A percentile compares a stretch with the other conserved stretches of the same genome.
Conservation (phyloP, 2,797 vertebrate genomes). For the Gila robusta region DNA sequence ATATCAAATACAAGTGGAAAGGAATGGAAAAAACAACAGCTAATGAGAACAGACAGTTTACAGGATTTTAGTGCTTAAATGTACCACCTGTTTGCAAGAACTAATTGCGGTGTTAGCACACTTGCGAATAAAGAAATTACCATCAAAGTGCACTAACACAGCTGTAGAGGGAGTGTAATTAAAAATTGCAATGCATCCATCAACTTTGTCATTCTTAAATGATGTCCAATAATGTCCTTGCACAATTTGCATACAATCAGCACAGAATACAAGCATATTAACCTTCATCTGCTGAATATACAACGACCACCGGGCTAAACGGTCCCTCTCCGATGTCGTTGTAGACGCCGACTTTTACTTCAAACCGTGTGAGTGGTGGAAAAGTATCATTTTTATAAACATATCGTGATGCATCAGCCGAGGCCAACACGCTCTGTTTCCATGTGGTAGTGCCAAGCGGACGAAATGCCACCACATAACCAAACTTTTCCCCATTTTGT, state of each 20-base stretch:
- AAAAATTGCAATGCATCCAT: slow-evolving; percentile 15
- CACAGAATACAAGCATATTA: slow-evolving; percentile 37
- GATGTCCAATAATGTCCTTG: slow-evolving; percentile 33
- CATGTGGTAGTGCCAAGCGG: slow-evolving; percentile 82
- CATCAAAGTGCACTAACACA: slow-evolving; percentile 47
- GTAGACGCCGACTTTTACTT: slow-evolving; percentile 89
- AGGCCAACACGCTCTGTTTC: slow-evolving; percentile 84
- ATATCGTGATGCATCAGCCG: slow-evolving; percentile 83
- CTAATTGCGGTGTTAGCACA: slow-evolving; percentile 9
- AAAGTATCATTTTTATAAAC: slow-evolving; percentile 86
- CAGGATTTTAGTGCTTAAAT: slow-evolving; percentile 25
- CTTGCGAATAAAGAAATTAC: slow-evolving; percentile 35
- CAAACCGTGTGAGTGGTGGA: slow-evolving; percentile 83
- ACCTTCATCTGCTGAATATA: slow-evolving; percentile 90
- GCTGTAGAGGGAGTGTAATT: slow-evolving; percentile 27
- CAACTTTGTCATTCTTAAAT: slow-evolving; percentile 34
- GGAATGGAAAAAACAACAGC: background rate
- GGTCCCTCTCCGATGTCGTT: slow-evolving; percentile 86
- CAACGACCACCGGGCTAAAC: slow-evolving; percentile 74
- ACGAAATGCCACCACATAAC: slow-evolving; percentile 85
- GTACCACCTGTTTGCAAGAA: slow-evolving; percentile 35
- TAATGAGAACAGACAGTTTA: slow-evolving; percentile 7
- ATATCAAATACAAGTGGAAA: background rate
- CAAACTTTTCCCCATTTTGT: slow-evolving; percentile 88
- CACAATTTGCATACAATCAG: slow-evolving; percentile 47